These are phyloP conservation scores for Iphiclides podalirius DNA, from an alignment of 2,888 invertebrate species.

Conservation along the genomic window DNA sequence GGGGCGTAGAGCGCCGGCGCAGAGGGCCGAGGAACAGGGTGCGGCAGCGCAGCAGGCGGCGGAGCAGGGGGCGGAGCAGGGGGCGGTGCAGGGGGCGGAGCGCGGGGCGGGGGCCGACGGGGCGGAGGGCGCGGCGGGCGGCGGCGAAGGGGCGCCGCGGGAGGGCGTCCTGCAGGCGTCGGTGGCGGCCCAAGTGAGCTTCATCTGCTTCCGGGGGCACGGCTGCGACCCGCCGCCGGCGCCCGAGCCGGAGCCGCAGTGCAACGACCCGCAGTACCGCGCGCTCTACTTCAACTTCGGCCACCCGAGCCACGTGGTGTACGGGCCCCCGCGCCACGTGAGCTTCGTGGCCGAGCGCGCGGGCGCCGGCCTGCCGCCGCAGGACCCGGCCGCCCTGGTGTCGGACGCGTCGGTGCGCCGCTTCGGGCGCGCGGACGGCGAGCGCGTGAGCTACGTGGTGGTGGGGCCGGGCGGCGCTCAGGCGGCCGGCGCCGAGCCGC, in stretches of 20 bases:
- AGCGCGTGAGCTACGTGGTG: slow-evolving; percentile 51
- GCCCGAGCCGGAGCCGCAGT: slow-evolving; percentile 10
- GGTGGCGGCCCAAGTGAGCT: not conserved
- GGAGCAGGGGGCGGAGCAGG: too few relatives aligned
- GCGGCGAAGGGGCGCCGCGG: too few relatives aligned
- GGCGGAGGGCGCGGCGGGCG: too few relatives aligned
- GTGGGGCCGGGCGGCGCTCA: slow-evolving; percentile 42
- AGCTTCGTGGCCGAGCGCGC: not conserved
- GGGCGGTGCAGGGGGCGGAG: too few relatives aligned
- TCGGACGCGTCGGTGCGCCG: slow-evolving; percentile 54
- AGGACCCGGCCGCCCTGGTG: slow-evolving; percentile 42
- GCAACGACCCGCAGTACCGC: slow-evolving; percentile 38
- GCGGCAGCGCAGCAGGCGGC: too few relatives aligned
- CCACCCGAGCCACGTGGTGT: slow-evolving; percentile 26
- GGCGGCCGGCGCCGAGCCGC: too few relatives aligned
- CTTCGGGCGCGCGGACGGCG: slow-evolving; percentile 55
- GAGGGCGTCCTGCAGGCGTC: not conserved
- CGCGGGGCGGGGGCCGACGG: too few relatives aligned
- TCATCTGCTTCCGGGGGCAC: slow-evolving; percentile 31
- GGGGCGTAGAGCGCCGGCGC: too few relatives aligned
- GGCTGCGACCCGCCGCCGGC: slow-evolving; percentile 29
- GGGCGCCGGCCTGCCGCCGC: slow-evolving; percentile 25
- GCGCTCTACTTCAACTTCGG: slow-evolving; percentile 52
- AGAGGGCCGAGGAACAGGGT: too few relatives aligned
- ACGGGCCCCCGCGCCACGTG: slow-evolving; percentile 13